Evolutionary conservation across 2,888 invertebrate genomes (phyloP), one percentile per base, ranked within the genome.

Genomic region (Macaria liturata): DNA sequence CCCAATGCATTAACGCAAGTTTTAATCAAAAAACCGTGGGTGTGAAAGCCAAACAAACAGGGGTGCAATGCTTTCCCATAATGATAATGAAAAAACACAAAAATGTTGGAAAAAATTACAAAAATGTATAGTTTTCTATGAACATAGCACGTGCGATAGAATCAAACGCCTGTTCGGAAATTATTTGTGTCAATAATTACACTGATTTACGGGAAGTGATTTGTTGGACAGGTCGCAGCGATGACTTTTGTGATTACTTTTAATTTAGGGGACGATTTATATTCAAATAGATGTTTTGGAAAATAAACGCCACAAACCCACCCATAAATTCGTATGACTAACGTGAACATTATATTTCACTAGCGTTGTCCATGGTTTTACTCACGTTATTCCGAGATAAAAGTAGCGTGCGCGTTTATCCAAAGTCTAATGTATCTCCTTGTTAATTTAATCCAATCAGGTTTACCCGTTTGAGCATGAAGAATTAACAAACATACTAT

Each of bases 11-110:
- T 83, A 83, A 78, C 78, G 80, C 75, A 71, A 77, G 83, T 86
- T 88, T 88, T 88, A 90, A 91, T 90, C 88, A 90, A 86, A 87
- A 86, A 85, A 80, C 67, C 79, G 80, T 81, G 89, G 89, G 89
- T 91, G 91, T 89, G 91, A 90, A 90, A 84, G 74, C 86, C 82
- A 88, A 89, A 90, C 80, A 90, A 76, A 77, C 75, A 78, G 87
- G 90, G 88, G 84, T 83, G 75, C 67, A 69, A 72, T 71, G 69
- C 55, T 86, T 91, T 91, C 91, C 91, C 91, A 91, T 89, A 90
- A 84, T 81, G 91, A 91, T 91, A 91, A 88, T 89, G 85, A 83
- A 84, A 80, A 74, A 83, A 80, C 74, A 75, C 69, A 76, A 81
- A 80, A 82, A 82, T 80, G 81, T 80, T 78, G 77, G 71, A 71